These are phyloP conservation scores for Sebastolobus alascanus DNA, from an alignment of 2,797 vertebrate species.

Conservation along the genomic window DNA sequence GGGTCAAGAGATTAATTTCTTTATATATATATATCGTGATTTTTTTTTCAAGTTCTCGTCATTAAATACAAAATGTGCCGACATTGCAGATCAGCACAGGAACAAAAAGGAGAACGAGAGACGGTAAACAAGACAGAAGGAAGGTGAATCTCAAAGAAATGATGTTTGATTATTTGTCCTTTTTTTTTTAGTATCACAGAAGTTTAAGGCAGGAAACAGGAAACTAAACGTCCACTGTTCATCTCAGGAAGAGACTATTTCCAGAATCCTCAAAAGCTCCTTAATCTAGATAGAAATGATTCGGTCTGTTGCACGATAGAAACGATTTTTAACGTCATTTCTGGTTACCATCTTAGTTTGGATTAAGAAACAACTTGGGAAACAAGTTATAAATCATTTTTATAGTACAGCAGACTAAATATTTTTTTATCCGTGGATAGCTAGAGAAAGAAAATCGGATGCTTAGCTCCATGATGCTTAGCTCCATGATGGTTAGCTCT, in stretches of 20 bases:
- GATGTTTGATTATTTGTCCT: conserved; percentile 36
- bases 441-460: background rate
- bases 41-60: conserved; percentile 32
- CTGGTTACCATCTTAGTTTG: background rate
- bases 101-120: conserved; percentile 7
- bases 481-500: too few relatives aligned
- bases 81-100: background rate
- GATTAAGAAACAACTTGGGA: background rate
- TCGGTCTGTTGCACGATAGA: background rate
- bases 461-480: background rate
- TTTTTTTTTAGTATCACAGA: background rate
- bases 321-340: background rate
- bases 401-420: background rate
- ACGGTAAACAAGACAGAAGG: conserved; percentile 4
- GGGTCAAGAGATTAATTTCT: conserved; percentile 46
- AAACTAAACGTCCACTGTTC: background rate
- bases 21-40: background rate
- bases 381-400: background rate
- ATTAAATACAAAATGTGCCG: conserved; percentile 4
- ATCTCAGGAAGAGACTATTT: background rate
- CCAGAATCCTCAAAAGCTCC: background rate
- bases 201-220: background rate
- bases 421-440: background rate
- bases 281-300: background rate
- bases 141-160: background rate